Base-by-base conservation (phyloP, 2,113 vertebrate species). In the Amia ocellicauda region DNA sequence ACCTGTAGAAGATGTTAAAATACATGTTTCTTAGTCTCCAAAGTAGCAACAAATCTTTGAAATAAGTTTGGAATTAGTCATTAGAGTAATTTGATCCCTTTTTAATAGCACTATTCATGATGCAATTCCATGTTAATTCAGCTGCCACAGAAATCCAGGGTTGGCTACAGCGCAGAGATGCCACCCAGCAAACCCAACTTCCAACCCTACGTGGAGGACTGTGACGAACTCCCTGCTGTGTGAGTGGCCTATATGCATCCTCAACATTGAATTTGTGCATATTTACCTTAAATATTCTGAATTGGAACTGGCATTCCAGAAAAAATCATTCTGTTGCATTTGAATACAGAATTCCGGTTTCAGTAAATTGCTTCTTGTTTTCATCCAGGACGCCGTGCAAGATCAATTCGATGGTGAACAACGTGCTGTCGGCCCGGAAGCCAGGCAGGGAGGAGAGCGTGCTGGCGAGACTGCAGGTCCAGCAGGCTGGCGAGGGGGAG, bases 351-450 rank as follows among this genome's bases (percentile, higher is more conserved):
- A n/a, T n/a, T n/a, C n/a, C n/a, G n/a, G n/a, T n/a, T n/a, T n/a
- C n/a, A n/a, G n/a, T n/a, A n/a, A n/a, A n/a, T n/a, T n/a, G n/a
- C n/a, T n/a, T 17, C n/a, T 13, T 47, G 45, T 19, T 69, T 60
- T 77, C 13, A 26, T 64, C 71, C 76, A 99, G 97, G 85, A 98
- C 94, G n/a, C 95, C 97, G 0, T 94, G 91, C 83, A 98, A 96
- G 78, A 96, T 98, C 70, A 93, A 97, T 62, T 89, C 97, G 3
- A 82, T 88, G 27, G 90, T 98, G 79, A 98, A 90, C 79, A 70
- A 63, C 0, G 80, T 98, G 66, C 70, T 99, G 66, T 97, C 93
- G 2, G 80, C 86, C 14, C 90, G 92, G 55, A 98, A 94, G 65
- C 92, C 89, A 13, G 71, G 75, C 54, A 80, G 77, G 51, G 89